phyloP scores from a whole-genome alignment of 2,113 vertebrate genomes.

The Tragelaphus strepsiceros region DNA sequence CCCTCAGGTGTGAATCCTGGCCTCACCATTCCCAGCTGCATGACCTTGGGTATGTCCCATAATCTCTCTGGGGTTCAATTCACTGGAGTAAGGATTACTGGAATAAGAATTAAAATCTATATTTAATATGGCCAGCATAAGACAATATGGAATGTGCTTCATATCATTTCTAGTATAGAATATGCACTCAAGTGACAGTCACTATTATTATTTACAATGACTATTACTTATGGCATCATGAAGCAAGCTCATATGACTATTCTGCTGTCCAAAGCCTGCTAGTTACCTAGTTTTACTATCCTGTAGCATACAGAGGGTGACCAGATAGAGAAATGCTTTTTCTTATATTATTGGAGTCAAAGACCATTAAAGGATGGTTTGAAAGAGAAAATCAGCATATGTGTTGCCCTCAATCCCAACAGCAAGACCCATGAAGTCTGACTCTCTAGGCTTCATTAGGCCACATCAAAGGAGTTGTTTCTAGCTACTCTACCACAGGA shows the following conservation, averaged over 20 bases:
- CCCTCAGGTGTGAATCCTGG: neutral
- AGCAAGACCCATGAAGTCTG: neutral
- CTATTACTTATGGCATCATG: neutral
- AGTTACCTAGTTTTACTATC: neutral
- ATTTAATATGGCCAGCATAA: neutral
- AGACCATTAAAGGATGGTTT: neutral
- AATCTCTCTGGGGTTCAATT: neutral
- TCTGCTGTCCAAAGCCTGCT: neutral
- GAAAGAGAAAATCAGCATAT: neutral
- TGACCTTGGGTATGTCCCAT: neutral
- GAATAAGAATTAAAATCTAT: neutral
- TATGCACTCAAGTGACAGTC: neutral
- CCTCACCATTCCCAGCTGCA: neutral
- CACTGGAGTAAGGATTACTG: neutral
- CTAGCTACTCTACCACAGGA: neutral
- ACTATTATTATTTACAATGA: neutral
- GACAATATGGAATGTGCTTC: neutral
- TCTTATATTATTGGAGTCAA: neutral
- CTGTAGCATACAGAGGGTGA: neutral
- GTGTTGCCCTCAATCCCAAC: neutral
- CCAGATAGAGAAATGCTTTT: neutral
- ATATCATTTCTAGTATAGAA: neutral
- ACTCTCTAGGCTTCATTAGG: slow-evolving; percentile 38
- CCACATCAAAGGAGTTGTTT: neutral
- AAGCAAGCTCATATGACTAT: neutral